A percentile compares a stretch with the other conserved stretches of the same genome.
phyloP scores from a whole-genome alignment of 2,888 invertebrate genomes.

The Apamea sordens region DNA sequence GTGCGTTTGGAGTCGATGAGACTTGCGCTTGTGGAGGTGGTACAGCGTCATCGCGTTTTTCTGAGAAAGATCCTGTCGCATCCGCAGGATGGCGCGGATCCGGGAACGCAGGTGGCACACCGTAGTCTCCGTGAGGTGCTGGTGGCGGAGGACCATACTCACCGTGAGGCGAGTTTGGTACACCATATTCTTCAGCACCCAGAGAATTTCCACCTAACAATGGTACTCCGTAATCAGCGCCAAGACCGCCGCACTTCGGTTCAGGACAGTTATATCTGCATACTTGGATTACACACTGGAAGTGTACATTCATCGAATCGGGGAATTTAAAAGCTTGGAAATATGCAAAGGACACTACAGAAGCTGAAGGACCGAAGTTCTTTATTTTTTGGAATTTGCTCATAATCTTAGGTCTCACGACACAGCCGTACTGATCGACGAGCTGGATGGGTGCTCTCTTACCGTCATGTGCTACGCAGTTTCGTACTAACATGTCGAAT shows the following conservation, averaged over 20 bases:
- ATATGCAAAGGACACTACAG: conserved; percentile 98
- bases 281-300: conserved; percentile 98
- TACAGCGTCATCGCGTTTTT: conserved; percentile 94
- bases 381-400: conserved; percentile 98
- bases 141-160: conserved; percentile 94
- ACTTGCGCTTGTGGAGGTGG: conserved; percentile 96
- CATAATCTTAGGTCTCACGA: conserved; percentile 98
- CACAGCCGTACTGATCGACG: conserved; percentile 98
- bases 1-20: conserved; percentile 92
- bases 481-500: conserved; percentile 98
- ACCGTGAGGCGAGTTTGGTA: conserved; percentile 88
- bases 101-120: conserved; percentile 95
- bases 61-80: conserved; percentile 95
- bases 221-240: conserved; percentile 93
- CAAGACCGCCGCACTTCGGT: conserved; percentile 95
- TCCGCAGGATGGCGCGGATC: conserved; percentile 97
- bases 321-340: conserved; percentile 99
- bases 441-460: conserved; percentile 97
- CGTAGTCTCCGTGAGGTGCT: conserved; percentile 92
- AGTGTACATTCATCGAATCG: conserved; percentile 99
- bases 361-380: conserved; percentile 98
- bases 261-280: conserved; percentile 98
- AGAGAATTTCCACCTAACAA: conserved; percentile 91
- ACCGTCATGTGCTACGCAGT: conserved; percentile 98
- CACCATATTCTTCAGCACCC: conserved; percentile 92